Evolutionary conservation across 2,797 vertebrate genomes (phyloP).

Genomic region (Enteromius fasciolatus): DNA sequence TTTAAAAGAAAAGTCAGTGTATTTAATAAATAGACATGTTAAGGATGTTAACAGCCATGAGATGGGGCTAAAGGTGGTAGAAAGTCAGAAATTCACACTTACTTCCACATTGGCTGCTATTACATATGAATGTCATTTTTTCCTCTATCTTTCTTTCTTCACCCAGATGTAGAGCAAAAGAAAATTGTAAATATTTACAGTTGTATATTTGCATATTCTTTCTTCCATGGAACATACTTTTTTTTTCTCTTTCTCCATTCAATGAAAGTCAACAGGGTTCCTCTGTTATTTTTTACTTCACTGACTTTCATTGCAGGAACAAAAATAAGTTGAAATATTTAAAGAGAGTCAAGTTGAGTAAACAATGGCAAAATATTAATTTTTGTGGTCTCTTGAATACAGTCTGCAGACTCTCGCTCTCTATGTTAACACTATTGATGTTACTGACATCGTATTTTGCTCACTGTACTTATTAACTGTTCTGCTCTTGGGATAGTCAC

Average conservation of each 20-base stretch:
- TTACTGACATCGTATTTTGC: slow-evolving; percentile 26
- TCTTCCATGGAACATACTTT: not conserved
- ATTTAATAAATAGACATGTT: not conserved
- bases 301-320: not conserved
- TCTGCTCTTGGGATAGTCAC: not conserved
- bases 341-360: not conserved
- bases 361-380: not conserved
- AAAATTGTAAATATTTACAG: not conserved
- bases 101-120: not conserved
- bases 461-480: not conserved
- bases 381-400: not conserved
- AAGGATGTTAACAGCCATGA: not conserved
- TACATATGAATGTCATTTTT: not conserved
- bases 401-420: not conserved
- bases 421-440: slow-evolving; percentile 14
- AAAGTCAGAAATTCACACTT: not conserved
- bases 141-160: not conserved
- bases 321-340: not conserved
- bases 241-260: not conserved
- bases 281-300: not conserved
- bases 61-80: not conserved
- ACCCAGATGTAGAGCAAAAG: not conserved
- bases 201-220: not conserved
- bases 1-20: not conserved
- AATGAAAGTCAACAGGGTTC: not conserved